phyloP scores from a whole-genome alignment of 2,113 vertebrate genomes.

The Pipra filicauda region DNA sequence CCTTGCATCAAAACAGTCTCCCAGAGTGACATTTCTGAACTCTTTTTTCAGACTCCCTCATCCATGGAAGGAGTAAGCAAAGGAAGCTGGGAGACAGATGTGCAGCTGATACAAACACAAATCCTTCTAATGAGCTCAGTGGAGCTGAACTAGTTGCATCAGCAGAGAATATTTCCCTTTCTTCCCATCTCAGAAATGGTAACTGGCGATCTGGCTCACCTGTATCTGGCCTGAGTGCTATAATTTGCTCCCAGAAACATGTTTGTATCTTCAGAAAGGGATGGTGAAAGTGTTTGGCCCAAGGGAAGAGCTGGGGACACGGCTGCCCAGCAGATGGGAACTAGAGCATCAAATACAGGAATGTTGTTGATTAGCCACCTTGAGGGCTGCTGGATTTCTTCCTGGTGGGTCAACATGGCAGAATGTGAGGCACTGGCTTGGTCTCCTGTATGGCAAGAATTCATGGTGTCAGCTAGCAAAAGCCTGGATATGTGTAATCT shows the following conservation, averaged over 20 bases:
- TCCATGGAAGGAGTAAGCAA: background rate
- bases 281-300: fast-evolving
- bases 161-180: background rate
- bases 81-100: background rate
- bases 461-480: background rate
- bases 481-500: background rate
- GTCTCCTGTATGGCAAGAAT: fast-evolving
- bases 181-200: background rate
- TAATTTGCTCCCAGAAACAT: background rate
- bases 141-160: background rate
- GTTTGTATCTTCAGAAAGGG: background rate
- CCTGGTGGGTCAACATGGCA: background rate
- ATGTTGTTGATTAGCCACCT: background rate
- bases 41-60: background rate
- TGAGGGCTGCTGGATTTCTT: background rate
- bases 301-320: background rate
- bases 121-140: background rate
- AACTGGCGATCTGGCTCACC: background rate
- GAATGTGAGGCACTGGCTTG: background rate
- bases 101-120: background rate
- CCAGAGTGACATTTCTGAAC: background rate
- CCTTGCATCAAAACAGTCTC: background rate
- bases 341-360: background rate
- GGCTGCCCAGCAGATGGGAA: fast-evolving
- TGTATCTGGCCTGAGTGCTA: background rate